These are phyloP conservation scores for Patagioenas fasciata DNA, from an alignment of 2,113 vertebrate species.

Conservation along the genomic window DNA sequence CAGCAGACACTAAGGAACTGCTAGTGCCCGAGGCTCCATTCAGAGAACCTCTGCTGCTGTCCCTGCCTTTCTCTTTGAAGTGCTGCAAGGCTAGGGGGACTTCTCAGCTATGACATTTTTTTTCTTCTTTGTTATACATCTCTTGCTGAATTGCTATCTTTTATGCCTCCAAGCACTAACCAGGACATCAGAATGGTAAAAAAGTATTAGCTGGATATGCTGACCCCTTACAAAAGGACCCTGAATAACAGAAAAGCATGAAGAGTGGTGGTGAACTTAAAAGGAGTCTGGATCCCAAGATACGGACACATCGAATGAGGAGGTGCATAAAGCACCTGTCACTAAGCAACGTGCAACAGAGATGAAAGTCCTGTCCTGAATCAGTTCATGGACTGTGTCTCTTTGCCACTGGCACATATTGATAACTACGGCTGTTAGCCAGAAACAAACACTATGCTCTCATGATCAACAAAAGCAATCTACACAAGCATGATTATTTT, in stretches of 20 bases:
- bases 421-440: neutral
- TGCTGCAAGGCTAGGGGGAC: neutral
- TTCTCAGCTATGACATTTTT: neutral
- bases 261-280: neutral
- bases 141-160: neutral
- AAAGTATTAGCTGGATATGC: neutral
- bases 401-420: neutral
- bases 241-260: neutral
- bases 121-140: neutral
- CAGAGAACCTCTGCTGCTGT: neutral
- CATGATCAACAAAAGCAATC: neutral
- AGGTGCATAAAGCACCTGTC: neutral
- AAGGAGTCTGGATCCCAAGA: neutral
- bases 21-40: neutral
- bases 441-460: neutral
- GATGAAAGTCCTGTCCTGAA: neutral
- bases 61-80: neutral
- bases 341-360: neutral
- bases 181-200: neutral
- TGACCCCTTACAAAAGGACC: accelerated
- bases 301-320: neutral
- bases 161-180: neutral
- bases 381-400: neutral
- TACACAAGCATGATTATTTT: neutral
- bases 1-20: neutral